Conservation (phyloP, 1,140 invertebrate species). For the Aleiodes sp. region DNA sequence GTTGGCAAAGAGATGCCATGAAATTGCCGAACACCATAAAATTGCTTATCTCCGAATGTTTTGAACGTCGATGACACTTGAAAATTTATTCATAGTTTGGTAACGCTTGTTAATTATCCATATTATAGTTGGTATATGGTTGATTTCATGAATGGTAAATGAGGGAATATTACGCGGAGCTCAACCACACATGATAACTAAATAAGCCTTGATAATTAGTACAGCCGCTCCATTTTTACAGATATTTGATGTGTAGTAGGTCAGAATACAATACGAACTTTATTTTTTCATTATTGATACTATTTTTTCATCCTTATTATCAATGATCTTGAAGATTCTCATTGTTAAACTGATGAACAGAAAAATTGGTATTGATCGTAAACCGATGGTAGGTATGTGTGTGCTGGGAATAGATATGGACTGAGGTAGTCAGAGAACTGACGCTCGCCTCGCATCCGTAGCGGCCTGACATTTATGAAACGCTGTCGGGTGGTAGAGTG, state of each 20-base stretch:
- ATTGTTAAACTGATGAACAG: neutral
- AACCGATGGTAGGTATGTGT: neutral
- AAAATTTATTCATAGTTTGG: neutral
- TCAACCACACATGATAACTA: neutral
- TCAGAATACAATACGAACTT: too few species aligned
- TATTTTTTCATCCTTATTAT: neutral
- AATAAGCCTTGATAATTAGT: neutral
- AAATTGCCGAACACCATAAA: neutral
- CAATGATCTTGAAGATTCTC: neutral
- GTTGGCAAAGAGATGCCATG: neutral
- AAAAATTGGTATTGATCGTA: constrained; percentile 10
- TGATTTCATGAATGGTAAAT: constrained; percentile 1
- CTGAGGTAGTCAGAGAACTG: neutral
- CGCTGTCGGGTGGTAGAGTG: constrained; percentile 26
- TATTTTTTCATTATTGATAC: neutral
- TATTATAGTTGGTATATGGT: neutral
- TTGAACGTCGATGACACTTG: neutral
- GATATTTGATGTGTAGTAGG: neutral
- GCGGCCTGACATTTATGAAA: constrained; percentile 35
- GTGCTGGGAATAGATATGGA: constrained; percentile 3
- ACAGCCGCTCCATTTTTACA: neutral
- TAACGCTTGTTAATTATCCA: constrained; percentile 3
- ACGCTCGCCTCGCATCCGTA: constrained; percentile 18
- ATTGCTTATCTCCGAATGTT: neutral
- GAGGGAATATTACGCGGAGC: neutral